phyloP scores from a whole-genome alignment of 2,113 vertebrate genomes.

The Rhynchopsitta pachyrhyncha region DNA sequence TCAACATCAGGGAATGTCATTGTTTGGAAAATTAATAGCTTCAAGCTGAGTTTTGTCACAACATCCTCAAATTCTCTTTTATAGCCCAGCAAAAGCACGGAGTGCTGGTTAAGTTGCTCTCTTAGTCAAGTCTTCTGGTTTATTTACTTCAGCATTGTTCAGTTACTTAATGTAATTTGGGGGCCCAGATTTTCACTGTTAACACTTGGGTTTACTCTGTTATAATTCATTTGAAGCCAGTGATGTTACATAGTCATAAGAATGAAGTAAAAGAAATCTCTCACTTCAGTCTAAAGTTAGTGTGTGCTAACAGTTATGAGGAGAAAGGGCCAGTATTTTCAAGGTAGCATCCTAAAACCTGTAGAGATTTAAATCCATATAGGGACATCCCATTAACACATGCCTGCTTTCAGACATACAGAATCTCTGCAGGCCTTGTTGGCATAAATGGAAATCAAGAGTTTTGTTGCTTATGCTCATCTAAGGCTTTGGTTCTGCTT shows the following conservation, averaged over 20 bases:
- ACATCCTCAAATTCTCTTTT: conserved; percentile 36
- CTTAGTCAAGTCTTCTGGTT: conserved; percentile 37
- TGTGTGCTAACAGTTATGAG: background rate
- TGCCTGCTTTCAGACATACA: background rate
- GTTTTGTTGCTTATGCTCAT: background rate
- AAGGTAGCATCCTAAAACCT: background rate
- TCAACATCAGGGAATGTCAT: conserved; percentile 19
- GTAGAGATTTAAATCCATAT: background rate
- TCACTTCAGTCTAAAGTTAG: background rate
- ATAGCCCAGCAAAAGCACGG: conserved; percentile 61
- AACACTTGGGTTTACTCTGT: background rate
- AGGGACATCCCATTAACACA: background rate
- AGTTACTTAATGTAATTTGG: conserved; percentile 38
- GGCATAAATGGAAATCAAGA: background rate
- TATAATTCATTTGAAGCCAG: background rate
- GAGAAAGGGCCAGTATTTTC: conserved; percentile 29
- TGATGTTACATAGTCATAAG: background rate
- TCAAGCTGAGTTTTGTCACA: conserved; percentile 70
- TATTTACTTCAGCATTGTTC: conserved; percentile 71
- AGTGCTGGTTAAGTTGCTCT: conserved; percentile 62
- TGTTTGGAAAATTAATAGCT: conserved; percentile 72
- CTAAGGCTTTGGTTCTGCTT: conserved; percentile 6
- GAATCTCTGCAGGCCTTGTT: background rate
- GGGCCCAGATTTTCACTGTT: background rate
- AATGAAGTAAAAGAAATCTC: conserved; percentile 13